These are phyloP conservation scores for Tenebrio molitor DNA, from an alignment of 1,140 invertebrate genomes.

Conservation along the genomic window DNA sequence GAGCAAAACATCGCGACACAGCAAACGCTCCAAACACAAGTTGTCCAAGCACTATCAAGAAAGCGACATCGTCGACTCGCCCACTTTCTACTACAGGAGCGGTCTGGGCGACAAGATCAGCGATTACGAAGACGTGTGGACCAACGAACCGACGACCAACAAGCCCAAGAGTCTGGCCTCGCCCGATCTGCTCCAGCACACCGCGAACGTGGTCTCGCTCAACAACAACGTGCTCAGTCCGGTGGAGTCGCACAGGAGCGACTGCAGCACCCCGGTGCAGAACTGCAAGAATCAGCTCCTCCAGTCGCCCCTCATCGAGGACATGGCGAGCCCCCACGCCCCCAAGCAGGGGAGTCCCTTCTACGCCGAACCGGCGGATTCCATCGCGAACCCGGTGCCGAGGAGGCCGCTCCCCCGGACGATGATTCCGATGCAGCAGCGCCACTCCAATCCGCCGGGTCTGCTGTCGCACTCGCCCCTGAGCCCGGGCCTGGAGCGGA, in stretches of 20 bases:
- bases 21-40: slow-evolving; percentile 69
- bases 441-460: slow-evolving; percentile 76
- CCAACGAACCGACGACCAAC: slow-evolving; percentile 74
- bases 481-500: slow-evolving; percentile 69
- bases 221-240: slow-evolving; percentile 72
- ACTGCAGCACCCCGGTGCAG: slow-evolving; percentile 58
- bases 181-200: slow-evolving; percentile 63
- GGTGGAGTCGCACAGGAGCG: slow-evolving; percentile 60
- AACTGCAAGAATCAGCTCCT: slow-evolving; percentile 54
- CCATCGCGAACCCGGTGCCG: slow-evolving; percentile 62
- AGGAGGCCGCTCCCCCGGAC: slow-evolving; percentile 56
- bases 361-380: slow-evolving; percentile 93
- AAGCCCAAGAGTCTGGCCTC: slow-evolving; percentile 58
- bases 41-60: slow-evolving; percentile 80
- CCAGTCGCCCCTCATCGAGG: slow-evolving; percentile 52
- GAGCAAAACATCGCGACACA: slow-evolving; percentile 60
- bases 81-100: slow-evolving; percentile 84
- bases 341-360: slow-evolving; percentile 85
- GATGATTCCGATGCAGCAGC: slow-evolving; percentile 64
- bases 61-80: slow-evolving; percentile 87
- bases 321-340: slow-evolving; percentile 44
- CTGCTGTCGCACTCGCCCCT: slow-evolving; percentile 69
- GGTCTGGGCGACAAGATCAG: slow-evolving; percentile 92
- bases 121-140: slow-evolving; percentile 97
- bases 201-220: slow-evolving; percentile 67